These are phyloP conservation scores for Drosophila nr. perissopoda DNA, from an alignment of 2,888 invertebrate genomes.

Conservation along the genomic window DNA sequence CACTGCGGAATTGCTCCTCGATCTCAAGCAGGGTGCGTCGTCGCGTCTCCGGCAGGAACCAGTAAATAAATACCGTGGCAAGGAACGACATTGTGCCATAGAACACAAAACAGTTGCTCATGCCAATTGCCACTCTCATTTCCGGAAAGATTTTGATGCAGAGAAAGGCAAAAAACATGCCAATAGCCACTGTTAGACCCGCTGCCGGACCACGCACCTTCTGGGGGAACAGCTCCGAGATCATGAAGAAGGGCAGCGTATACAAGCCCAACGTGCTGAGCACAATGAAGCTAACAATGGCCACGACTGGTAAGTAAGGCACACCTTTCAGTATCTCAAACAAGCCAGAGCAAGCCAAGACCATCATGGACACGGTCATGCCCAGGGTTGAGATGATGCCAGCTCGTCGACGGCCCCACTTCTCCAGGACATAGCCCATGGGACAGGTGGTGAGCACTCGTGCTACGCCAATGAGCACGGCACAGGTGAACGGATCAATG, in stretches of 20 bases:
- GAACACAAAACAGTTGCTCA: constrained; percentile 87
- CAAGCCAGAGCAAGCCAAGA: constrained; percentile 86
- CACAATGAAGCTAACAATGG: constrained; percentile 84
- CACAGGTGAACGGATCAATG: constrained; percentile 89
- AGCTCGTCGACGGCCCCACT: constrained; percentile 88
- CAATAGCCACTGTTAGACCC: constrained; percentile 88
- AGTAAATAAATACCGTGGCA: constrained; percentile 87
- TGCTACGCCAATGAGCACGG: constrained; percentile 88
- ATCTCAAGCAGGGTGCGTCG: constrained; percentile 89
- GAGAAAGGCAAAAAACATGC: constrained; percentile 88
- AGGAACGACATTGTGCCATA: constrained; percentile 87
- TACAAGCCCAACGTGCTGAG: constrained; percentile 86
- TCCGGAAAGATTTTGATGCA: constrained; percentile 89
- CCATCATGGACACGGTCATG: constrained; percentile 87
- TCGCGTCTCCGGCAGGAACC: constrained; percentile 89
- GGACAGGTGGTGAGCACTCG: constrained; percentile 88
- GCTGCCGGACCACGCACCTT: constrained; percentile 88
- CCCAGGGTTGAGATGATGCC: constrained; percentile 88
- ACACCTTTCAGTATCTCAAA: constrained; percentile 67
- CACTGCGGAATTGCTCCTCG: constrained; percentile 86
- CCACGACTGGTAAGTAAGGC: constrained; percentile 78
- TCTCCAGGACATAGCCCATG: constrained; percentile 88
- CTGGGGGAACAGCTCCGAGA: constrained; percentile 90
- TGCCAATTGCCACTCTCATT: constrained; percentile 87
- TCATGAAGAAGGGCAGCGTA: constrained; percentile 91